Base-by-base conservation (phyloP, 2,888 invertebrate species). In the Acleris laterana region DNA sequence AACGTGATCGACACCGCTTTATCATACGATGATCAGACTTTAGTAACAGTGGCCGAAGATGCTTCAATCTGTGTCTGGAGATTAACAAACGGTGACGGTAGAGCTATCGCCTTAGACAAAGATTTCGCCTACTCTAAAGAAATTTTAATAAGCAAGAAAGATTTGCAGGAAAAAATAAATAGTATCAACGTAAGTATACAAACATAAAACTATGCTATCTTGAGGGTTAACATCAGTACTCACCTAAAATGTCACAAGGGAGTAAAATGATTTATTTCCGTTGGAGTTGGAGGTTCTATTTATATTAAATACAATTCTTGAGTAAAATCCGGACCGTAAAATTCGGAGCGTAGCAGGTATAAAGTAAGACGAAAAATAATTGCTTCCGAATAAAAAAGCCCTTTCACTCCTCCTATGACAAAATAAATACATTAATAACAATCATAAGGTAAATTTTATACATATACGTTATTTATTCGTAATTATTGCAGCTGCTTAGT, bases 21-120 rank as follows among this genome's bases (percentile, higher is more conserved):
- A 59, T 95, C 97, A 0, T 96, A 95, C 76, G 97, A 98, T 74
- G 98, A 98, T 79, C 95, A 95, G 76, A 93, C 94, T 7, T 80
- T 97, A 22, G 94, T 98, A 25, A 96, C 97, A 0, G 95, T 96
- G 1, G 96, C 96, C 0, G 93, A 94, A 67, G 96, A 96, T 74
- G 96, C 98, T 0, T 96, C 96, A 0, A 94, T 99, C 38, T 96
- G 97, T 72, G 92, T 99, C 68, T 98, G 98, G 98, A 95, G 95
- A 75, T 84, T 98, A 68, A 93, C 95, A 1, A 96, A 96, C 75
- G 94, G 94, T 6, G 96, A 96, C 59, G 95, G 94, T n/a, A 95
- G 95, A 85, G 93, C 95, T 0, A 93, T 96, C 11, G 94, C 95
- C 57, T 84, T 96, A 44, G 97, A 97, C 74, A 95, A 95, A 79